Percentiles rank a stretch among this genome's conserved stretches.
Evolutionary conservation across 2,113 vertebrate genomes (phyloP).

Genomic region (Thryonomys swinderianus): DNA sequence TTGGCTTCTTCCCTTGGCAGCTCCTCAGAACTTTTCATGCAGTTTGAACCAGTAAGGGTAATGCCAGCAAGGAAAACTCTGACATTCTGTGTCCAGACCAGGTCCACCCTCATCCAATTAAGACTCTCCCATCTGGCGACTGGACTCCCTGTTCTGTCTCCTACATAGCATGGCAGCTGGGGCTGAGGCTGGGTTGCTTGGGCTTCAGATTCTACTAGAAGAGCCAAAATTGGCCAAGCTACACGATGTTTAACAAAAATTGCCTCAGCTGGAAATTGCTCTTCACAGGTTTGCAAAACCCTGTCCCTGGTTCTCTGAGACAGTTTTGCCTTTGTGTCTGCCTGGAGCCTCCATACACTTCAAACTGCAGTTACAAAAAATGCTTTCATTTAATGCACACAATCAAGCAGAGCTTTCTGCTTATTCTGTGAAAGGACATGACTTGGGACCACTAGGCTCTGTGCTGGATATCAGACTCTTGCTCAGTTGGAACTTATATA

Average conservation of each 20-base stretch:
- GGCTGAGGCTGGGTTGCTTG: neutral
- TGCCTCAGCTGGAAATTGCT: conserved; percentile 68
- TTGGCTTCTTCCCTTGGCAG: conserved; percentile 52
- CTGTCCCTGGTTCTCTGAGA: neutral
- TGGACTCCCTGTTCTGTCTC: neutral
- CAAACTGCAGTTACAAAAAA: conserved; percentile 59
- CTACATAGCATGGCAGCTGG: neutral
- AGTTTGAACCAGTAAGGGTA: conserved; percentile 22
- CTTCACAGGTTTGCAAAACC: conserved; percentile 63
- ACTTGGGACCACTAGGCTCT: neutral
- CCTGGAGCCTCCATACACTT: neutral
- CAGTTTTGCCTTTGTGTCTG: conserved; percentile 50
- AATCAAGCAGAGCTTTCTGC: neutral
- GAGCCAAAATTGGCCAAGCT: conserved; percentile 37
- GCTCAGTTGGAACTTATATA: neutral
- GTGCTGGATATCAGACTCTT: neutral
- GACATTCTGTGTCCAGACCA: conserved; percentile 41
- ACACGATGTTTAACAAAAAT: conserved; percentile 63
- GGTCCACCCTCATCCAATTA: conserved; percentile 63
- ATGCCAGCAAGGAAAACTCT: conserved; percentile 59
- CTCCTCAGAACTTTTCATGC: neutral
- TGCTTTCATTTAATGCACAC: conserved; percentile 9
- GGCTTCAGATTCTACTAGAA: conserved; percentile 19
- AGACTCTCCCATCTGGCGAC: conserved; percentile 47
- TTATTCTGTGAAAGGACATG: neutral